Percentiles rank a stretch among this genome's conserved stretches.
Conservation (phyloP, 2,888 invertebrate genomes). For the Cerastis leucographa region DNA sequence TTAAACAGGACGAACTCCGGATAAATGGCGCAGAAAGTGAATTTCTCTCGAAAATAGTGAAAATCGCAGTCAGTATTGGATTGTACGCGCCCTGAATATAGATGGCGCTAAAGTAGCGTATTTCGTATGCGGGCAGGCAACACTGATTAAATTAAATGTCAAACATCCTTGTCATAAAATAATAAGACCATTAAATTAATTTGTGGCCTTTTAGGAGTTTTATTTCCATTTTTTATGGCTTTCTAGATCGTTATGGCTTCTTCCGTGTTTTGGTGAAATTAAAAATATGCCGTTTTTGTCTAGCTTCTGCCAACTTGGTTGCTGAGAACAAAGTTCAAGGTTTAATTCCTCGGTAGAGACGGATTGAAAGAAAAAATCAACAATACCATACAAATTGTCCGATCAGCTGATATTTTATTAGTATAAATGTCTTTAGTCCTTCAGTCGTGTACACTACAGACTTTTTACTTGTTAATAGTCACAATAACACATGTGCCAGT, state of each 20-base stretch:
- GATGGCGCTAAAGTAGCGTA: constrained; percentile 68
- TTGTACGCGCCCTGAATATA: constrained; percentile 71
- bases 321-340: too few relatives aligned
- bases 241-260: constrained; percentile 27
- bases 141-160: constrained; percentile 65
- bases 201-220: constrained; percentile 46
- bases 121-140: constrained; percentile 70
- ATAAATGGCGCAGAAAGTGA: constrained; percentile 83
- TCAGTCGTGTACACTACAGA: neutral
- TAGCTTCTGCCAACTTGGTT: neutral
- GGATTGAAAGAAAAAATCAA: neutral
- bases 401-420: neutral
- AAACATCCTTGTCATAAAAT: constrained; percentile 62
- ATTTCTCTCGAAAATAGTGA: constrained; percentile 82
- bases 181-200: constrained; percentile 60
- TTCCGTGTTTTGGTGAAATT: constrained; percentile 14
- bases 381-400: neutral
- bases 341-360: neutral
- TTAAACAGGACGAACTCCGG: constrained; percentile 67
- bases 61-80: constrained; percentile 79
- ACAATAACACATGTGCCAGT: neutral
- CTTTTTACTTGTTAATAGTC: too few relatives aligned
- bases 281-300: neutral
- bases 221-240: constrained; percentile 49
- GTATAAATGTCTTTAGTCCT: too few relatives aligned